phyloP scores from a whole-genome alignment of 2,888 invertebrate species.

The Chrysodeixis includens region DNA sequence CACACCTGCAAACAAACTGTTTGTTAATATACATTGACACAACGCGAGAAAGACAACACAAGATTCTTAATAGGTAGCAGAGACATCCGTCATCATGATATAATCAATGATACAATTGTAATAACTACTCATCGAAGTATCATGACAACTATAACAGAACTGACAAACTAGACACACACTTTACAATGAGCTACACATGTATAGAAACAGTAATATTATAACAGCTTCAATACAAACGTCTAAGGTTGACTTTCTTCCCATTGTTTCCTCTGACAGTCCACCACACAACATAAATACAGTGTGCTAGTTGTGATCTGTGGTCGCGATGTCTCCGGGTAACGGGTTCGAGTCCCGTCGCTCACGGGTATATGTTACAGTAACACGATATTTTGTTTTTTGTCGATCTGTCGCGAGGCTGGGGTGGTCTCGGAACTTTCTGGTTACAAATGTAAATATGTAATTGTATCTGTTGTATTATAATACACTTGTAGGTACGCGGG shows the following conservation, averaged over 20 bases:
- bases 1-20: no score
- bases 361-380: constrained; percentile 67
- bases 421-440: constrained; percentile 19
- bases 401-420: constrained; percentile 27
- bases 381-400: constrained; percentile 56
- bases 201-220: no score
- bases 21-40: no score
- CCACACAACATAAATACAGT: constrained; percentile 13
- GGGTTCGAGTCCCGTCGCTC: constrained; percentile 63
- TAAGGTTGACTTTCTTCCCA: neutral
- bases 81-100: no score
- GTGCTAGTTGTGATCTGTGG: constrained; percentile 48
- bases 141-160: constrained; percentile 22
- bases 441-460: neutral
- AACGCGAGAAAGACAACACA: no score
- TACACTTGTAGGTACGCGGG: neutral
- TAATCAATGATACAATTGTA: neutral
- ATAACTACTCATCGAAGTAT: neutral
- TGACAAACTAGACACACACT: constrained; percentile 9
- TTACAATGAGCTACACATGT: neutral
- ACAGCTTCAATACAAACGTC: neutral
- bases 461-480: constrained; percentile 1
- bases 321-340: constrained; percentile 50
- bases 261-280: neutral
- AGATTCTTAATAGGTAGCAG: no score